Evolutionary conservation across 2,888 invertebrate genomes (phyloP), one percentile per base, ranked within the genome.

Genomic region (Clitarchus hookeri): DNA sequence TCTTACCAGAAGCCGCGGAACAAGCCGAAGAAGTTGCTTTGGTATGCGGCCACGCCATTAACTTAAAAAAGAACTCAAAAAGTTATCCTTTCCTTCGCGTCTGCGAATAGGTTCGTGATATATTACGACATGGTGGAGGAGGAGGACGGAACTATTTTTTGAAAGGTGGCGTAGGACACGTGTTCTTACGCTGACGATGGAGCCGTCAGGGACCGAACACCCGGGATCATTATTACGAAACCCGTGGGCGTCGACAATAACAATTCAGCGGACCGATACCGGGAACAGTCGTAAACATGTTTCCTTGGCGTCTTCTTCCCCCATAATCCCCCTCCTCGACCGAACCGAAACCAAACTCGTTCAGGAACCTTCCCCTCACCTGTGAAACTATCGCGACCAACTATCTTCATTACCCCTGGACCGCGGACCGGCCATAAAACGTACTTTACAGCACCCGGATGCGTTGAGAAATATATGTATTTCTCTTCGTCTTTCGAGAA

Each of bases 241-340:
- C 53, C 65, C 65, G 23, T 12, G 65, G 65, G 65, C 65, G n/a
- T 65, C 65, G 19, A 65, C 65, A 65, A 65, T 65, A 65, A 65
- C 65, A 65, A 65, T 65, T 65, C 65, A 19, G 19, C 65, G 8
- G 65, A 9, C 16, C 23, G 65, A 65, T 65, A 19, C 65, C 65
- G 16, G 65, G 65, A 65, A 65, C 65, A 65, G 65, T 65, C 65
- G 65, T 65, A 65, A 65, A 65, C n/a, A 65, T 65, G 65, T 65
- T n/a, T 48, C 48, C 11, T 48, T 48, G 11, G 48, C 6, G 48
- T 8, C 48, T 48, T 13, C 48, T 16, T 36, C 36, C 36, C 36
- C 36, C 36, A 53, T 19, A 53, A 0, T 23, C 16, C 65, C 65
- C 16, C 23, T 23, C 16, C n/a, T 23, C 6, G 0, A 8, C n/a